phyloP scores from a whole-genome alignment of 2,113 vertebrate species.

The Crocuta crocuta region DNA sequence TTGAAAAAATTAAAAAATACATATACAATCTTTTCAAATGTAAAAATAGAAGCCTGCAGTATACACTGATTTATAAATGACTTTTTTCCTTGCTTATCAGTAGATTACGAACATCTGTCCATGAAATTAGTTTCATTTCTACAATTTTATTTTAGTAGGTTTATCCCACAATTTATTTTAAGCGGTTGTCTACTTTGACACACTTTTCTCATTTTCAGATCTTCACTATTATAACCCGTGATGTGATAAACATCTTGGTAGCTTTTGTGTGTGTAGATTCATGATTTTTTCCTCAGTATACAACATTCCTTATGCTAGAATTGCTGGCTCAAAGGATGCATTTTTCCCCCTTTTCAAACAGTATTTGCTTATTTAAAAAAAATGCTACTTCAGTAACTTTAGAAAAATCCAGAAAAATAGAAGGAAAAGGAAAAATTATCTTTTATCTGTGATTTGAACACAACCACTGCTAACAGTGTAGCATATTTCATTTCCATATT shows the following conservation, averaged over 20 bases:
- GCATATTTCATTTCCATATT: slow-evolving; percentile 3
- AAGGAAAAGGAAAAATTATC: not conserved
- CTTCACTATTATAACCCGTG: not conserved
- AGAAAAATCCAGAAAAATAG: not conserved
- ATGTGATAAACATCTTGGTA: not conserved
- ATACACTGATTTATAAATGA: not conserved
- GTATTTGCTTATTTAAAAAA: slow-evolving; percentile 1
- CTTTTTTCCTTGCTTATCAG: not conserved
- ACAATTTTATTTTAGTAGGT: not conserved
- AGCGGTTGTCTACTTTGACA: not conserved
- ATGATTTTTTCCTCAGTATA: not conserved
- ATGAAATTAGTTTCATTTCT: not conserved
- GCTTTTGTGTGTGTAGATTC: not conserved
- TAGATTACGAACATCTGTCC: not conserved
- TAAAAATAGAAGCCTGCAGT: not conserved
- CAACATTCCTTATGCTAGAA: slow-evolving; percentile 6
- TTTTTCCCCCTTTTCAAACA: not conserved
- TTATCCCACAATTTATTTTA: not conserved
- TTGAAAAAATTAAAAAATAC: not conserved
- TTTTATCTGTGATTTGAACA: not conserved
- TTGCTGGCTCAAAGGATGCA: not conserved
- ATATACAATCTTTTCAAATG: not conserved
- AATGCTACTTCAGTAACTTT: not conserved
- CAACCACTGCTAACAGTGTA: not conserved
- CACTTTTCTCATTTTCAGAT: not conserved